phyloP scores from a whole-genome alignment of 2,797 vertebrate genomes.

The Cygnus olor region DNA sequence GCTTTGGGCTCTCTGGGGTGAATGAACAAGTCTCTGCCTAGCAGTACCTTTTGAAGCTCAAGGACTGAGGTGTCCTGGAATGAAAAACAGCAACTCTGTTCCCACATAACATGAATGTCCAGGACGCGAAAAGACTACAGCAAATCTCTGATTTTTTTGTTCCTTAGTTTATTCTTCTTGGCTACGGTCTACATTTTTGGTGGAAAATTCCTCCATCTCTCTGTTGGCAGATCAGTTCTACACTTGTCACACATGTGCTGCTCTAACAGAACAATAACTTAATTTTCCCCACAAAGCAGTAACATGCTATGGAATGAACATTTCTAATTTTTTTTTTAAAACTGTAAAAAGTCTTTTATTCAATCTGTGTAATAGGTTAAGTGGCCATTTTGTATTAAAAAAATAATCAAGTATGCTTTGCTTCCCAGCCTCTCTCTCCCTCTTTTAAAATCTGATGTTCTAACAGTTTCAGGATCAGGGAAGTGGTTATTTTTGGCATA shows the following conservation, averaged over 20 bases:
- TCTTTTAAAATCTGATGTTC: conserved; percentile 24
- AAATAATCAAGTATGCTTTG: conserved; percentile 50
- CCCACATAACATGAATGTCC: background rate
- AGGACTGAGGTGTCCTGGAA: background rate
- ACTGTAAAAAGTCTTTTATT: background rate
- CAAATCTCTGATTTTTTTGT: background rate
- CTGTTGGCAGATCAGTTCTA: conserved; percentile 55
- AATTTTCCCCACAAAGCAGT: conserved; percentile 3
- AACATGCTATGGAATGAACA: background rate
- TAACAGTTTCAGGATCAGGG: conserved; percentile 57
- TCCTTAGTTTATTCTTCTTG: background rate
- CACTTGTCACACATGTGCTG: conserved; percentile 27
- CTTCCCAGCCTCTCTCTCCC: background rate
- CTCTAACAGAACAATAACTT: conserved; percentile 33
- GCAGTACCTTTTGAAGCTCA: background rate
- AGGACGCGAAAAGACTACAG: background rate
- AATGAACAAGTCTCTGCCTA: background rate
- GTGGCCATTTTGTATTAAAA: conserved; percentile 58
- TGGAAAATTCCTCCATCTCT: conserved; percentile 43
- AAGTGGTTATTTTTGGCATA: conserved; percentile 69
- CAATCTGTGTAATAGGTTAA: conserved; percentile 41
- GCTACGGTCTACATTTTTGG: background rate
- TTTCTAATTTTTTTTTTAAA: background rate
- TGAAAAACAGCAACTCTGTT: background rate
- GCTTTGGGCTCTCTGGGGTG: background rate